Conservation (phyloP, 1,140 invertebrate genomes). For the Drosophila lowei region DNA sequence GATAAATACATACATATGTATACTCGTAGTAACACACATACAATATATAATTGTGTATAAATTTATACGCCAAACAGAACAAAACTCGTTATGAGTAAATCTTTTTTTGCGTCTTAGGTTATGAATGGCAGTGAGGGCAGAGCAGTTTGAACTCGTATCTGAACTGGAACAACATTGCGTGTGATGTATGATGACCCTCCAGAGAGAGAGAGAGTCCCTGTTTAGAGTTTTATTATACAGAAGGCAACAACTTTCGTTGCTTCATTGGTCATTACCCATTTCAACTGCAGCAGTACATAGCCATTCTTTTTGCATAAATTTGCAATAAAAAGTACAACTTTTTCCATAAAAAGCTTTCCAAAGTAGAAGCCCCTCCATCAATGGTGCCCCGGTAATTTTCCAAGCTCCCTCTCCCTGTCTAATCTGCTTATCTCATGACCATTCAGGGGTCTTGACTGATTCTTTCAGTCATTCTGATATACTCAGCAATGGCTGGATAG, state of each 20-base stretch:
- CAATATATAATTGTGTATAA: slow-evolving; percentile 37
- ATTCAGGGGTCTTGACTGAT: no score
- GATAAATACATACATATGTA: slow-evolving; percentile 32
- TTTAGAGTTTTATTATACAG: slow-evolving; percentile 64
- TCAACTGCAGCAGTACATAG: slow-evolving; percentile 23
- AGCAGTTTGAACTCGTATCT: slow-evolving; percentile 34
- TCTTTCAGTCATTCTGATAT: no score
- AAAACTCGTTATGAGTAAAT: slow-evolving; percentile 39
- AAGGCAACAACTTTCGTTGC: slow-evolving; percentile 39
- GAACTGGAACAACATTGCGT: slow-evolving; percentile 42
- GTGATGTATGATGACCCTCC: slow-evolving; percentile 34
- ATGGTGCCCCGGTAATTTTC: no score
- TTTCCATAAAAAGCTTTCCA: slow-evolving; percentile 35
- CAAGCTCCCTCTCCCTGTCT: no score
- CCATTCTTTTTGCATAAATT: slow-evolving; percentile 54
- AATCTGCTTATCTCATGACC: no score
- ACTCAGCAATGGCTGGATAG: no score
- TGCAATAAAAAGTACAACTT: slow-evolving; percentile 50
- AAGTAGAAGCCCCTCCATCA: no score
- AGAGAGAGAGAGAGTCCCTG: background rate
- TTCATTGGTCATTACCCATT: slow-evolving; percentile 42
- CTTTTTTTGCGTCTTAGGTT: slow-evolving; percentile 65
- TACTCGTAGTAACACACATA: slow-evolving; percentile 1
- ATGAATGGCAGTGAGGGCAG: slow-evolving; percentile 28
- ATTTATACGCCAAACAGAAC: slow-evolving; percentile 26